phyloP scores from a whole-genome alignment of 1,140 invertebrate species.

The Mercenaria mercenaria region DNA sequence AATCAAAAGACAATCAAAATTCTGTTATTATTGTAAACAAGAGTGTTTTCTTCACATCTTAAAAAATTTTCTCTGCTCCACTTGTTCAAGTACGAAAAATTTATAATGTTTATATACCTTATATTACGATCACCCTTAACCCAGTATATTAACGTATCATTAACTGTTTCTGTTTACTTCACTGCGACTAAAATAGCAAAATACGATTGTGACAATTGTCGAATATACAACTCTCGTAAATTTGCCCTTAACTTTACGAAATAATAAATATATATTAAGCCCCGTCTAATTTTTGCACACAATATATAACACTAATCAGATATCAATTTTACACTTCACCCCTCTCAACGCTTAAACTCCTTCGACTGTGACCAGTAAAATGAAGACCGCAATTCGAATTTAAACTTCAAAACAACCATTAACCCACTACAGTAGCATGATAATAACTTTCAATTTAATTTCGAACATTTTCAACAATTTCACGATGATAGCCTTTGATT shows the following conservation, averaged over 20 bases:
- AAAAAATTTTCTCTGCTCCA: not conserved
- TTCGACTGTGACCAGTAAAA: conserved; percentile 8
- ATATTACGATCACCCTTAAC: not conserved
- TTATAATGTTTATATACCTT: conserved; percentile 1
- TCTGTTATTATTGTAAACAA: not conserved
- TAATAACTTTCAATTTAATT: conserved; percentile 36
- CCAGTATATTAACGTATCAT: not conserved
- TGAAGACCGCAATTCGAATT: conserved; percentile 1
- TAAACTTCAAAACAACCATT: not conserved
- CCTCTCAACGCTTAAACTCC: not conserved
- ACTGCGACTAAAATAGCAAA: conserved; percentile 2
- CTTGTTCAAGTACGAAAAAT: not conserved
- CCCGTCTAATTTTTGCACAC: conserved; percentile 18
- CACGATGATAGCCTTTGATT: conserved; percentile 10
- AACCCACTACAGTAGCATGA: not conserved
- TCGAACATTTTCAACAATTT: not conserved
- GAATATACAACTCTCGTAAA: not conserved
- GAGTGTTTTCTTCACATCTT: not conserved
- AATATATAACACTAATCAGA: conserved; percentile 43
- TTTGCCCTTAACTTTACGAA: conserved; percentile 6
- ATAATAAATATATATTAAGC: not conserved
- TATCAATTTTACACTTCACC: conserved; percentile 45
- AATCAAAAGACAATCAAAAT: conserved; percentile 1
- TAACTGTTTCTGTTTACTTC: not conserved
- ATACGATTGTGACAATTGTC: not conserved